Evolutionary conservation across 2,888 invertebrate genomes (phyloP).

Genomic region (Omphaloscelis lunosa): DNA sequence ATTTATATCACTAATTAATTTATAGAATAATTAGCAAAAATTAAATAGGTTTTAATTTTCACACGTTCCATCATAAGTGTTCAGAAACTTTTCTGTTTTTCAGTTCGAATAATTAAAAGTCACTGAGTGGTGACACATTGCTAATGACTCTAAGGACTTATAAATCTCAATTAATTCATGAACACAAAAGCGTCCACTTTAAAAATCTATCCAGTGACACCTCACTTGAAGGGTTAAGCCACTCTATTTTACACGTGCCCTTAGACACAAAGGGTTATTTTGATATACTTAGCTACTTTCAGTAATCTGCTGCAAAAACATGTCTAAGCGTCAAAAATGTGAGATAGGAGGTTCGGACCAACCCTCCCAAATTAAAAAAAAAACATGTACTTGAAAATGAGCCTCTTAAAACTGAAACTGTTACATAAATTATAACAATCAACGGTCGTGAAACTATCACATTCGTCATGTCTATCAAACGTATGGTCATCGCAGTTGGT

Average conservation of each 20-base stretch:
- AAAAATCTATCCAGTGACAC: constrained; percentile 16
- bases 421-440: background rate
- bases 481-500: no score
- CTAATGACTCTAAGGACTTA: constrained; percentile 48
- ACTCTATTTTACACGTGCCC: constrained; percentile 26
- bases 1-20: background rate
- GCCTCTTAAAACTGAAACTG: background rate
- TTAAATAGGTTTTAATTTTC: constrained; percentile 4
- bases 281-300: background rate
- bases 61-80: constrained; percentile 23
- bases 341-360: background rate
- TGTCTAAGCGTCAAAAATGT: background rate
- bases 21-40: background rate
- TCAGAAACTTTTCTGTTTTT: constrained; percentile 25
- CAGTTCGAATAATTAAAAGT: constrained; percentile 36
- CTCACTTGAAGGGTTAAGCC: constrained; percentile 21
- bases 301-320: background rate
- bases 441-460: no score
- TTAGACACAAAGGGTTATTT: constrained; percentile 28
- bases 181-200: constrained; percentile 32
- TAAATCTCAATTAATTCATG: constrained; percentile 41
- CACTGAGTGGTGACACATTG: constrained; percentile 37
- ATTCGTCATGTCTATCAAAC: no score
- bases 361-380: background rate
- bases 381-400: background rate